Evolutionary conservation across 2,888 invertebrate genomes (phyloP).

Genomic region (Mythimna vitellina): DNA sequence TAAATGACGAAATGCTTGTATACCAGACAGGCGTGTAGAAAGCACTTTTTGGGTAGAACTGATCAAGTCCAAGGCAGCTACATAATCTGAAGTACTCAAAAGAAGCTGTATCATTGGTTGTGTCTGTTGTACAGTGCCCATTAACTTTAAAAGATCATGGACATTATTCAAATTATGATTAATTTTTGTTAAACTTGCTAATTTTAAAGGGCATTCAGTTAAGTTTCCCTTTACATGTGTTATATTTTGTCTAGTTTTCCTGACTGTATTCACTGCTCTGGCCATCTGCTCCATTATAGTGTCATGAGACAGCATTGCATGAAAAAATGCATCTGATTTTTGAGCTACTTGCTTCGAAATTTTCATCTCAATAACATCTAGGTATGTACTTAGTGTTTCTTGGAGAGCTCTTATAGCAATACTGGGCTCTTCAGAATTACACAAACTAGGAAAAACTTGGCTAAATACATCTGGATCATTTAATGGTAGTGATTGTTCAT

Average conservation of each 20-base stretch:
- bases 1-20: conserved; percentile 98
- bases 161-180: conserved; percentile 92
- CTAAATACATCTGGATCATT: conserved; percentile 95
- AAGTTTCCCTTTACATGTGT: conserved; percentile 94
- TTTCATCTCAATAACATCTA: conserved; percentile 98
- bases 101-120: conserved; percentile 99
- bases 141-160: conserved; percentile 95
- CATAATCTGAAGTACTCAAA: conserved; percentile 98
- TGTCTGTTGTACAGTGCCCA: conserved; percentile 99
- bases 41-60: conserved; percentile 98
- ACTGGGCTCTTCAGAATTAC: conserved; percentile 90
- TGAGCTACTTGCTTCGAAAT: conserved; percentile 98
- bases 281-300: conserved; percentile 98
- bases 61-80: conserved; percentile 98
- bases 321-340: conserved; percentile 99
- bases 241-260: conserved; percentile 93
- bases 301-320: conserved; percentile 99
- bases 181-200: conserved; percentile 93
- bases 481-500: conserved; percentile 94
- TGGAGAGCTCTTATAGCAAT: conserved; percentile 93
- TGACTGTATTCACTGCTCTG: conserved; percentile 94
- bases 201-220: conserved; percentile 94
- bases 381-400: conserved; percentile 97
- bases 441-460: conserved; percentile 94
- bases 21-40: conserved; percentile 96